Evolutionary conservation across 1,140 invertebrate species (phyloP).

Genomic region (Lepidostoma basale): DNA sequence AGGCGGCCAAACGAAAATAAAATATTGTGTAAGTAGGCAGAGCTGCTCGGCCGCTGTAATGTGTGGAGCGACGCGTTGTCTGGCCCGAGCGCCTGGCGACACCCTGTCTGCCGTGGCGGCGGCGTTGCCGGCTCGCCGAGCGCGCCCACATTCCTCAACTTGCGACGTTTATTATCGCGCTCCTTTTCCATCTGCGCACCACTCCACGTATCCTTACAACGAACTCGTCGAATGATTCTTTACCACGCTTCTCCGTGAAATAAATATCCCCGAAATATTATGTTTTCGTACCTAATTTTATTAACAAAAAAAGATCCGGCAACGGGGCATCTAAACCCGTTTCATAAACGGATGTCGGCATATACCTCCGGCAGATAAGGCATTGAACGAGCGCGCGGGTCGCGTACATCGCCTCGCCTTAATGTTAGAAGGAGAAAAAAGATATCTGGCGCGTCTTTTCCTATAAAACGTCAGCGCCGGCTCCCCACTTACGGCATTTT

Average conservation of each 20-base stretch:
- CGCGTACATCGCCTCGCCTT: background rate
- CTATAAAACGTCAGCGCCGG: slow-evolving; percentile 5
- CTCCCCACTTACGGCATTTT: slow-evolving; percentile 41
- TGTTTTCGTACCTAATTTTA: slow-evolving; percentile 49
- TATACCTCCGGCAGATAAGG: slow-evolving; percentile 44
- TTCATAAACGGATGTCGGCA: slow-evolving; percentile 69
- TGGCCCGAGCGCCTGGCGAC: slow-evolving; percentile 77
- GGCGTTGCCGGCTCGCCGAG: slow-evolving; percentile 69
- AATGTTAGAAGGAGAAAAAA: slow-evolving; percentile 18
- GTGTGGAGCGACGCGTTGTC: slow-evolving; percentile 70
- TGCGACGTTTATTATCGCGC: no score
- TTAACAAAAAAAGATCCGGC: slow-evolving; percentile 48
- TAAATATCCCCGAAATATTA: no score
- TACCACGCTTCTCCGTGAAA: no score
- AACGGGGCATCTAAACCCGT: slow-evolving; percentile 67
- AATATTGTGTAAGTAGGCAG: slow-evolving; percentile 33
- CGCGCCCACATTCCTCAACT: slow-evolving; percentile 58
- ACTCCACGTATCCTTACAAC: no score
- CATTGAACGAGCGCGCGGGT: background rate
- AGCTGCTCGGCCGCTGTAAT: slow-evolving; percentile 12
- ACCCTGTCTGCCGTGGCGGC: slow-evolving; percentile 86
- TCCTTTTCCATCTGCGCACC: no score
- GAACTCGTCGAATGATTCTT: no score
- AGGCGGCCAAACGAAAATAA: slow-evolving; percentile 36
- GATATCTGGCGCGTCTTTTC: background rate